These are phyloP conservation scores for Leptinotarsa peninsularis DNA, from an alignment of 2,888 invertebrate genomes.

Conservation along the genomic window DNA sequence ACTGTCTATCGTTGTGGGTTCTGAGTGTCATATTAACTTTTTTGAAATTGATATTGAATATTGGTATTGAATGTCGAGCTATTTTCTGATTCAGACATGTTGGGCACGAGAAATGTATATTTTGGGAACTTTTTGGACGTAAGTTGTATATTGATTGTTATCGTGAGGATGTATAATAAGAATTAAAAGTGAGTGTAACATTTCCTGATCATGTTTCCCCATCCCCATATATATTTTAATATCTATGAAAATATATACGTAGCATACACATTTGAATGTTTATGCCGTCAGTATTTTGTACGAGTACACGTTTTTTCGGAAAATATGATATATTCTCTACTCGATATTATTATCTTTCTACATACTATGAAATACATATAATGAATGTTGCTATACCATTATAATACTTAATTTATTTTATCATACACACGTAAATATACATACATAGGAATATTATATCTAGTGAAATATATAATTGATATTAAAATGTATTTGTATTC, in stretches of 20 bases:
- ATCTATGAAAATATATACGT: slow-evolving; percentile 62
- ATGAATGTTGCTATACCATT: slow-evolving; percentile 68
- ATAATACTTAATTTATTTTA: slow-evolving; percentile 67
- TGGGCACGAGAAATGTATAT: slow-evolving; percentile 33
- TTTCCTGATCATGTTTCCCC: slow-evolving; percentile 61
- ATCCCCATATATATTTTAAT: slow-evolving; percentile 64
- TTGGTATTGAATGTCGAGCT: no score
- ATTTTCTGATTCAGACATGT: background rate
- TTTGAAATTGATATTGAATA: no score
- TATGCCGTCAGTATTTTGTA: slow-evolving; percentile 67
- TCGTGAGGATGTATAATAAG: slow-evolving; percentile 64
- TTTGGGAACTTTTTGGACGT: slow-evolving; percentile 56
- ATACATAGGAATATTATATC: slow-evolving; percentile 67
- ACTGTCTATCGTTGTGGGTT: no score
- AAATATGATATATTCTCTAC: slow-evolving; percentile 64
- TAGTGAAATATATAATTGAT: slow-evolving; percentile 68
- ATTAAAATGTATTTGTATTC: slow-evolving; percentile 69
- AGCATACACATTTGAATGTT: slow-evolving; percentile 59
- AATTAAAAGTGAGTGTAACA: slow-evolving; percentile 61
- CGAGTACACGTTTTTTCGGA: slow-evolving; percentile 67
- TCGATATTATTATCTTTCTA: slow-evolving; percentile 66
- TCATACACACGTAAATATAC: slow-evolving; percentile 67
- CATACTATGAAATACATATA: slow-evolving; percentile 64
- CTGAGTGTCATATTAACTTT: no score
- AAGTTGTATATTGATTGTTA: slow-evolving; percentile 61